phyloP scores from a whole-genome alignment of 2,113 vertebrate species.

The Anhinga rufa region DNA sequence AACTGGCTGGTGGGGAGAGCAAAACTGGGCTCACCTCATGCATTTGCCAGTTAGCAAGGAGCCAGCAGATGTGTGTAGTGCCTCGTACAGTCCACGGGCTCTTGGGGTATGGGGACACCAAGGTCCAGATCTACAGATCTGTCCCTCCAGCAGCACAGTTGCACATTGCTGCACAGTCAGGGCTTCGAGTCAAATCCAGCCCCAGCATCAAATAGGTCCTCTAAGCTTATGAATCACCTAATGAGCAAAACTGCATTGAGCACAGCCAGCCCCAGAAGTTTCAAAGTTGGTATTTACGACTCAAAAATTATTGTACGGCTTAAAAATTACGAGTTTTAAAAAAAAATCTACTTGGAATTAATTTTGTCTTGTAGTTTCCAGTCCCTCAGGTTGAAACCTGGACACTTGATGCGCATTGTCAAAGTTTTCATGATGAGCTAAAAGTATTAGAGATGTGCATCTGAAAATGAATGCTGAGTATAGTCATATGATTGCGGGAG shows the following conservation, averaged over 20 bases:
- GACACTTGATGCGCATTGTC: accelerated
- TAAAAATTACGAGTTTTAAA: not conserved
- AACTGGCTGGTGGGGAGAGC: not conserved
- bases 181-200: not conserved
- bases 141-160: not conserved
- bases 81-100: not conserved
- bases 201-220: not conserved
- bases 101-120: not conserved
- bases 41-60: not conserved
- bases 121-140: not conserved
- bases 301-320: not conserved
- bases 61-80: not conserved
- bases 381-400: not conserved
- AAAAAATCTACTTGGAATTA: not conserved
- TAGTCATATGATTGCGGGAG: not conserved
- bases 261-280: not conserved
- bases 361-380: not conserved
- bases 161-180: not conserved
- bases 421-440: not conserved
- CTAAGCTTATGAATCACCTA: not conserved
- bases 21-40: not conserved
- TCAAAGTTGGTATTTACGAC: not conserved
- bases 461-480: not conserved
- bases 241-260: not conserved
- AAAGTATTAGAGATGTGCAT: not conserved